Base-by-base conservation (phyloP, 2,797 vertebrate species). In the Clarias fuscus region DNA sequence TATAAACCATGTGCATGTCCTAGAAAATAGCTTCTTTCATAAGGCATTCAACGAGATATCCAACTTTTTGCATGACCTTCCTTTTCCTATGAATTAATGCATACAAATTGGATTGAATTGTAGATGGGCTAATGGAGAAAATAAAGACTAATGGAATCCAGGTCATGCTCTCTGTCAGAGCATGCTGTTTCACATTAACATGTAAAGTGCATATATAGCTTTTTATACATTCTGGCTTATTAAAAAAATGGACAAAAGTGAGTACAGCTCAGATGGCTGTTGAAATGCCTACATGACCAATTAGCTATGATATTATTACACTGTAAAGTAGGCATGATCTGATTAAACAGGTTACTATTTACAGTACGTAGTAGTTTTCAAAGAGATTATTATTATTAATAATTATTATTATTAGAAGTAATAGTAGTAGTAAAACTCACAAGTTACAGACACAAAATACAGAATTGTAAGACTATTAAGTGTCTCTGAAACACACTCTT, bases 71-170 rank as follows among this genome's bases (percentile, higher is more conserved):
- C 59, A 18, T 72, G 37, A 83, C 80, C 58, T 73, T 73, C 61
- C 40, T 77, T 61, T 83, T 27, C 7, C 68, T 75, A 24, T 86
- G 37, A 84, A 84, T 79, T 24, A n/a, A 53, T 85, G 30, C 27
- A 83, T 58, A 78, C 58, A 86, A 83, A 79, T 61, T 37, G 40
- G 53, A 61, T n/a, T 58, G 73, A 88, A 86, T 67, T 85, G 27
- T 68, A 70, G 27, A 84, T 71, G 24, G 7, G 37, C 8, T 53
- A 75, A 84, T 53, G 71, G 71, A 64, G 64, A 33, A n/a, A 61
- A 53, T 48, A 64, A 14, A 22, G 70, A 76, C 70, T 62, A 84
- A 84, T 84, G 83, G 70, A 84, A 64, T 84, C 33, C 70, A 75
- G 56, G 83, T 84, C 20, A 62, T 62, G 53, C 70, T 84, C 71